These are phyloP conservation scores for Cryptocheilus praepositus DNA, from an alignment of 2,888 invertebrate species.

Conservation along the genomic window DNA sequence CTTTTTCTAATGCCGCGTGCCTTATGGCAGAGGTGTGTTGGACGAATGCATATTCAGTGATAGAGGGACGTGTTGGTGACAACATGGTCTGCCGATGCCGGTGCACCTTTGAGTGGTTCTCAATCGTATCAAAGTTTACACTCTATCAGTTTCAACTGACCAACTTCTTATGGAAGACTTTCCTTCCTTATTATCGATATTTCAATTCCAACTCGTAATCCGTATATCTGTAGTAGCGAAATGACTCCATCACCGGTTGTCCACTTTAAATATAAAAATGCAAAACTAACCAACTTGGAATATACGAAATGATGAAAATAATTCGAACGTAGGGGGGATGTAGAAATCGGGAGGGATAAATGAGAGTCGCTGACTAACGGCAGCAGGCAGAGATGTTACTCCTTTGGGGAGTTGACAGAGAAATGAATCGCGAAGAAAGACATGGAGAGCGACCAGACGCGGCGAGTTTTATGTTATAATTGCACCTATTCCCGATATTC, in stretches of 20 bases:
- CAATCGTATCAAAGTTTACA: conserved; percentile 14
- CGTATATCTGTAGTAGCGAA: no score
- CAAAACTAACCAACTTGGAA: no score
- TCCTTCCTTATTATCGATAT: no score
- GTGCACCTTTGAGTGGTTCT: conserved; percentile 44
- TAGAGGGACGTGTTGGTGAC: conserved; percentile 46
- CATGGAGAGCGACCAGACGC: conserved; percentile 61
- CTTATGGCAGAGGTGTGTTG: neutral
- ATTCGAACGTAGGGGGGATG: no score
- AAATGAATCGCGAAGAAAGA: conserved; percentile 58
- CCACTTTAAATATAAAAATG: no score
- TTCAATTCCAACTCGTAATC: no score
- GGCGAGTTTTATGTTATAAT: conserved; percentile 71
- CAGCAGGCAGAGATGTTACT: conserved; percentile 56
- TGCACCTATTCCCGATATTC: conserved; percentile 62
- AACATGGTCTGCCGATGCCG: conserved; percentile 53
- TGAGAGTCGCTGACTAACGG: conserved; percentile 55
- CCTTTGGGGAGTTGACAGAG: conserved; percentile 59
- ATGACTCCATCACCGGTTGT: no score
- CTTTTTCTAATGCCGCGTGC: conserved; percentile 21
- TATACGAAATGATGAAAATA: no score
- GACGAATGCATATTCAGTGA: neutral
- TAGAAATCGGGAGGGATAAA: neutral
- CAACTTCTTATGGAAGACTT: no score
- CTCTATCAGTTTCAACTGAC: no score